phyloP scores from a whole-genome alignment of 2,888 invertebrate genomes.

The Candidula unifasciata region DNA sequence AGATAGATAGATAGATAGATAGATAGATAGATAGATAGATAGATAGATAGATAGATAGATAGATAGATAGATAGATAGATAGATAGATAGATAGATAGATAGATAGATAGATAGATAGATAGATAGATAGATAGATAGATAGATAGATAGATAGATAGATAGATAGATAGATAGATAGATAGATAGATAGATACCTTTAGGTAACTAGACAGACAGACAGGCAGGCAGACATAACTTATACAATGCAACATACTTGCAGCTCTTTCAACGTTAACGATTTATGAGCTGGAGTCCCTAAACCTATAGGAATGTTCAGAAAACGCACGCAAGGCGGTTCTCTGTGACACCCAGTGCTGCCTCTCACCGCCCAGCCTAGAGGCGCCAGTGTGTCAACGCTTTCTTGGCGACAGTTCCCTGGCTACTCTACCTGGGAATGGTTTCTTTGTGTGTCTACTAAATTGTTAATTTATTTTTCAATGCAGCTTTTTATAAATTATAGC shows the following conservation, averaged over 20 bases:
- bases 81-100: constrained; percentile 21
- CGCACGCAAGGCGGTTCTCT: constrained; percentile 11
- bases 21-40: constrained; percentile 21
- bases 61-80: constrained; percentile 18
- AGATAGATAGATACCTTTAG: neutral
- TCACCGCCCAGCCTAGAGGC: neutral
- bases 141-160: constrained; percentile 9
- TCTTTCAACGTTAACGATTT: neutral
- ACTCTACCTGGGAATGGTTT: too few relatives aligned
- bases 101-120: constrained; percentile 4
- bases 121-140: constrained; percentile 3
- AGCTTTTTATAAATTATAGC: too few relatives aligned
- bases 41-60: constrained; percentile 21
- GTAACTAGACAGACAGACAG: neutral
- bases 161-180: neutral
- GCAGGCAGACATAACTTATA: neutral
- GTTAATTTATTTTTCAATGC: too few relatives aligned
- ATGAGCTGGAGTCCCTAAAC: neutral
- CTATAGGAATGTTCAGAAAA: neutral
- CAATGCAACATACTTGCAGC: neutral
- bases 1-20: constrained; percentile 21
- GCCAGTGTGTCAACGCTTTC: neutral
- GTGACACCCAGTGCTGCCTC: neutral
- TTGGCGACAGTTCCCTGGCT: neutral
- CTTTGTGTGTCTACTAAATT: too few relatives aligned